Conservation (phyloP, 2,113 vertebrate species). For the Sakesphorus luctuosus region DNA sequence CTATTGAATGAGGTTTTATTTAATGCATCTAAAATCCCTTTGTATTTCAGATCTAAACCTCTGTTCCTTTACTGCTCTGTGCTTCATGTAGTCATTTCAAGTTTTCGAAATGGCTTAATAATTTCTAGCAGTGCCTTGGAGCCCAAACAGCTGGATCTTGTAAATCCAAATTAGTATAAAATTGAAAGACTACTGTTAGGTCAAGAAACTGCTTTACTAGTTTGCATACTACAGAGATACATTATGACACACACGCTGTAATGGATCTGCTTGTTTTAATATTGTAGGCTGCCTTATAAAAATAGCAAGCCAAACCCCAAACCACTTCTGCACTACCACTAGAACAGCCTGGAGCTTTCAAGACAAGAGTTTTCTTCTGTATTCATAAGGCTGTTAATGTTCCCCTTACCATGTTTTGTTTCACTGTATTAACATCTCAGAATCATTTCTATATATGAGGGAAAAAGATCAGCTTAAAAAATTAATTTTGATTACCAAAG, state of each 20-base stretch:
- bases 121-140: not conserved
- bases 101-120: slow-evolving; percentile 4
- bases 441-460: not conserved
- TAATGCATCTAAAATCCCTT: not conserved
- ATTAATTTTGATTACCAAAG: not conserved
- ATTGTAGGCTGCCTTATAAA: not conserved
- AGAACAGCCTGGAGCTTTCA: not conserved
- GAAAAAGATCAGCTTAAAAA: not conserved
- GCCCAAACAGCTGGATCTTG: slow-evolving; percentile 5
- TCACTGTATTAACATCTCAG: not conserved
- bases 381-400: not conserved
- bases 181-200: not conserved
- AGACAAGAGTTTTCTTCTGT: not conserved
- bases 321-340: not conserved
- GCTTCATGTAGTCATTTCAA: not conserved
- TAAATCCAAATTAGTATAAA: not conserved
- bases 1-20: not conserved
- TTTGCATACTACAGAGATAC: not conserved
- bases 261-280: slow-evolving; percentile 6
- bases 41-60: not conserved
- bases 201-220: not conserved
- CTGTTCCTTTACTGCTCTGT: not conserved
- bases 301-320: not conserved
- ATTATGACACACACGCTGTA: not conserved
- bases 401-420: not conserved